These are phyloP conservation scores for Bradynema listronoti DNA, from an alignment of 1,140 invertebrate genomes.

Conservation along the genomic window DNA sequence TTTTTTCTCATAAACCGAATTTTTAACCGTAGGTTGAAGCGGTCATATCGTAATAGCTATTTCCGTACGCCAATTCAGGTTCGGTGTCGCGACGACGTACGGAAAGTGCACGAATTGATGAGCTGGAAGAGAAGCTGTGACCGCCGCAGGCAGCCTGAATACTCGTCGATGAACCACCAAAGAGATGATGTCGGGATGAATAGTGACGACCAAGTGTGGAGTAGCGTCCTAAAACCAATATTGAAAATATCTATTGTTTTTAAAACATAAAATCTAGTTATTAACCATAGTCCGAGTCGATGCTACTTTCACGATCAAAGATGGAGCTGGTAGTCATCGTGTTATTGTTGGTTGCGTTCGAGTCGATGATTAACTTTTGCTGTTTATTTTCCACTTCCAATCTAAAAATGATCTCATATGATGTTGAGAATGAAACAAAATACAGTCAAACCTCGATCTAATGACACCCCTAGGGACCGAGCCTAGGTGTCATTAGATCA, in stretches of 20 bases:
- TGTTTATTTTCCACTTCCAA: slow-evolving; percentile 44
- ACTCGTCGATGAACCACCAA: slow-evolving; percentile 6
- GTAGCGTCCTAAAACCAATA: slow-evolving; percentile 6
- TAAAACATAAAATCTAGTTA: too few species aligned
- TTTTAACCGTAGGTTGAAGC: neutral
- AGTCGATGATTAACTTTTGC: slow-evolving; percentile 34
- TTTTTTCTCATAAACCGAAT: neutral
- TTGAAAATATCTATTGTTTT: neutral
- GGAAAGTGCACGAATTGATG: slow-evolving; percentile 8
- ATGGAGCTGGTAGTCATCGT: too few species aligned
- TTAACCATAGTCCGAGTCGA: slow-evolving; percentile 35
- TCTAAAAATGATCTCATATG: slow-evolving; percentile 26
- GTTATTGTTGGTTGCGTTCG: neutral
- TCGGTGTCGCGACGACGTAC: slow-evolving; percentile 10
- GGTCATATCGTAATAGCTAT: slow-evolving; percentile 1
- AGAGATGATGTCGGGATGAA: slow-evolving; percentile 7
- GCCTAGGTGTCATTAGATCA: too few species aligned
- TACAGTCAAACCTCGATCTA: too few species aligned
- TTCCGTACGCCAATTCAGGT: slow-evolving; percentile 11
- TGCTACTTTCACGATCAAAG: slow-evolving; percentile 24
- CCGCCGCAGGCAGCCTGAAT: neutral
- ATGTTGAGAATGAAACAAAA: too few species aligned
- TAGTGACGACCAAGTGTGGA: slow-evolving; percentile 19
- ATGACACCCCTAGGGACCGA: too few species aligned
- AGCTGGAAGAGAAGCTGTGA: neutral